Evolutionary conservation across 2,113 vertebrate genomes (phyloP).

Genomic region (Anhinga anhinga): DNA sequence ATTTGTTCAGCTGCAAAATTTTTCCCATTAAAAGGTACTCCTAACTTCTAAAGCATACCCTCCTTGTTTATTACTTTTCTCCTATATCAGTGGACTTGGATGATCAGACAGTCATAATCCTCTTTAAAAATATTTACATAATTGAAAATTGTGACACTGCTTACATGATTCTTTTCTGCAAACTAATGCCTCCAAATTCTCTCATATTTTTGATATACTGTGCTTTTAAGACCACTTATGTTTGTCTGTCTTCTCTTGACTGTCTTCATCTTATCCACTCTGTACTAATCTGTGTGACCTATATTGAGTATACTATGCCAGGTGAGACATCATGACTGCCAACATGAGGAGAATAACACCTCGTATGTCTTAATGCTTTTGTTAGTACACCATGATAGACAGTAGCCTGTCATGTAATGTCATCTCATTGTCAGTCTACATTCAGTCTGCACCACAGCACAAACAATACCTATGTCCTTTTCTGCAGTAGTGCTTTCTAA

Average conservation of each 20-base stretch:
- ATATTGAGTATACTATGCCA: no score
- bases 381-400: not conserved
- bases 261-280: not conserved
- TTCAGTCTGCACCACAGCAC: not conserved
- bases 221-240: not conserved
- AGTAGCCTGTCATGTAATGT: not conserved
- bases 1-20: not conserved
- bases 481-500: not conserved
- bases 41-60: not conserved
- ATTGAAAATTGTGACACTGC: not conserved
- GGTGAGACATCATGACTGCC: not conserved
- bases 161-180: fast-evolving
- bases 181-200: not conserved
- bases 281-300: not conserved
- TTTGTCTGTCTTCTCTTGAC: not conserved
- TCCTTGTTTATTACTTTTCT: not conserved
- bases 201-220: not conserved
- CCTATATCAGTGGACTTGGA: not conserved
- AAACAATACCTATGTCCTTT: not conserved
- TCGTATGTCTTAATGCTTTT: not conserved
- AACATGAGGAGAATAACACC: not conserved
- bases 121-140: not conserved
- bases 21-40: not conserved
- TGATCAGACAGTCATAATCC: not conserved
- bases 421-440: not conserved